phyloP scores from a whole-genome alignment of 2,888 invertebrate species.

The Lottia scabra region DNA sequence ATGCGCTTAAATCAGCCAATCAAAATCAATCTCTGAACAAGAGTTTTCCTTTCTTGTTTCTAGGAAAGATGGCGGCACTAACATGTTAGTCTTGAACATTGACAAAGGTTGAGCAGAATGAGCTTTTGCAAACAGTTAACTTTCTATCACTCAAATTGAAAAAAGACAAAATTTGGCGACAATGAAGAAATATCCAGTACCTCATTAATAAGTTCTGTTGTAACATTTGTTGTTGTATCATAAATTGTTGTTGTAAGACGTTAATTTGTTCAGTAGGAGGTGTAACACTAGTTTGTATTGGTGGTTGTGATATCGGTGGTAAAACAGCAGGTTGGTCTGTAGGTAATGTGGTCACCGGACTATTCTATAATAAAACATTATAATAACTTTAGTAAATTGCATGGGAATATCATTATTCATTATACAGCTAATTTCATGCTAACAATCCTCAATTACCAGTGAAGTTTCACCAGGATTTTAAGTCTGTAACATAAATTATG shows the following conservation, averaged over 20 bases:
- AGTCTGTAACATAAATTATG: too few relatives aligned
- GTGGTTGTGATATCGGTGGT: not conserved
- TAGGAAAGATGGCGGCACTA: too few relatives aligned
- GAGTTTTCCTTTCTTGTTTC: too few relatives aligned
- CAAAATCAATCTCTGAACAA: too few relatives aligned
- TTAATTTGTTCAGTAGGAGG: conserved; percentile 43
- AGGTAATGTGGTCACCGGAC: conserved; percentile 8
- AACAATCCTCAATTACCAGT: too few relatives aligned
- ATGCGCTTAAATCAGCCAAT: too few relatives aligned
- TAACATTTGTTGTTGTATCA: conserved; percentile 56
- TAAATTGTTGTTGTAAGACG: conserved; percentile 55
- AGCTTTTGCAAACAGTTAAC: too few relatives aligned
- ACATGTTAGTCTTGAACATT: too few relatives aligned
- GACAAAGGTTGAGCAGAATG: too few relatives aligned
- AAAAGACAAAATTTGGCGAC: too few relatives aligned
- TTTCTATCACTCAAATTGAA: too few relatives aligned
- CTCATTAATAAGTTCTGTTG: conserved; percentile 59
- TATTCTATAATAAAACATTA: conserved; percentile 5
- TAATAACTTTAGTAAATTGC: not conserved
- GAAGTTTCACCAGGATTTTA: too few relatives aligned
- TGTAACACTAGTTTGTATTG: conserved; percentile 4
- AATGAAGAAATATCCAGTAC: conserved; percentile 32
- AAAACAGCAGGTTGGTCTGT: conserved; percentile 8
- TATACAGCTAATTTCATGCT: not conserved
- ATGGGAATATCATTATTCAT: not conserved